phyloP scores from a whole-genome alignment of 1,140 invertebrate genomes.

The Schmidtea mediterranea region DNA sequence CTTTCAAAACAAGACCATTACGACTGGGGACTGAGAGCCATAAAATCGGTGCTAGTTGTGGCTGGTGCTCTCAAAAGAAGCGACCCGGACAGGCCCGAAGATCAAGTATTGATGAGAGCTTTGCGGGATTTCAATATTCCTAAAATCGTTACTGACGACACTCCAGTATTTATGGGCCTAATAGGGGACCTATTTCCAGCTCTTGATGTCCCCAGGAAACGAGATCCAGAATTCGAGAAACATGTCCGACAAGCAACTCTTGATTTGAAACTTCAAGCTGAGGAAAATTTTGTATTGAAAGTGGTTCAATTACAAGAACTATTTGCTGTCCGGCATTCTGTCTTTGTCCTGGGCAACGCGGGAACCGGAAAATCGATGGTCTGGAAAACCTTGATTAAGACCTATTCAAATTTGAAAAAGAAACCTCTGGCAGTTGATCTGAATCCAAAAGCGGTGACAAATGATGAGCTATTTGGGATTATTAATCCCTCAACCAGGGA shows the following conservation, averaged over 20 bases:
- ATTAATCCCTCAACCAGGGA: constrained; percentile 81
- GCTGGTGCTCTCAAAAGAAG: constrained; percentile 67
- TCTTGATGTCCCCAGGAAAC: constrained; percentile 67
- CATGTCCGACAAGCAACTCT: constrained; percentile 64
- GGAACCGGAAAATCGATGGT: constrained; percentile 83
- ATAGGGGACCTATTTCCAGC: constrained; percentile 82
- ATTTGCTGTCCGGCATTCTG: constrained; percentile 73
- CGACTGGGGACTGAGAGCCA: constrained; percentile 76
- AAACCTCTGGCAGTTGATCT: constrained; percentile 68
- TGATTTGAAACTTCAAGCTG: constrained; percentile 53
- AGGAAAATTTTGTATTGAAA: constrained; percentile 81
- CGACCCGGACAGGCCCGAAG: constrained; percentile 67
- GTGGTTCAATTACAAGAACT: constrained; percentile 75
- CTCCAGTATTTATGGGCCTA: constrained; percentile 79
- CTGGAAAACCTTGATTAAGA: constrained; percentile 70
- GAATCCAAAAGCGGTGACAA: constrained; percentile 82
- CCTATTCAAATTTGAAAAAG: constrained; percentile 50
- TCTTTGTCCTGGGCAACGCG: constrained; percentile 72
- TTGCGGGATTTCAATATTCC: constrained; percentile 81
- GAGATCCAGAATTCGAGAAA: constrained; percentile 70
- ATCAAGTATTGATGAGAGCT: constrained; percentile 78
- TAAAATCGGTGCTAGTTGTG: constrained; percentile 79
- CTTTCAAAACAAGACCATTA: constrained; percentile 89
- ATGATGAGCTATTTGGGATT: constrained; percentile 86
- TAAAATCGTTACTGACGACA: constrained; percentile 75